Evolutionary conservation across 1,140 invertebrate species (phyloP).

Genomic region (Lordiphosa stackelbergi): DNA sequence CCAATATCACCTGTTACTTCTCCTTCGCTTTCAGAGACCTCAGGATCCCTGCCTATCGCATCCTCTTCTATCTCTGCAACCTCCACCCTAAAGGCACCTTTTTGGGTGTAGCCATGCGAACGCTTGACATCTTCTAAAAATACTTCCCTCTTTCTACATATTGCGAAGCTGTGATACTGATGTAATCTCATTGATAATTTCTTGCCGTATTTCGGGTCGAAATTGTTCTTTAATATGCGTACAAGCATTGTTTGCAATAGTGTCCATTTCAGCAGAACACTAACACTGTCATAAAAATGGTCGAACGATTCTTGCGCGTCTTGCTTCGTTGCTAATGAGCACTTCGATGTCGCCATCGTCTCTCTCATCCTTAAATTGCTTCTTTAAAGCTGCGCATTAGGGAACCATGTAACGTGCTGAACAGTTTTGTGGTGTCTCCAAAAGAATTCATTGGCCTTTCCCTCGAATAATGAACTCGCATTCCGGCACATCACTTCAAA

Average conservation of each 20-base stretch:
- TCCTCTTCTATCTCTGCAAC: no score
- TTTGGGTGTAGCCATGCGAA: not conserved
- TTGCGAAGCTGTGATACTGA: not conserved
- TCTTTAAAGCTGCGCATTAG: no score
- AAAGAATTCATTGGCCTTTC: no score
- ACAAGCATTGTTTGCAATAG: not conserved
- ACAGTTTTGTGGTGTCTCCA: no score
- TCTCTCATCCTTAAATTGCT: no score
- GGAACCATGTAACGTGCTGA: no score
- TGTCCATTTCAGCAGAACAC: not conserved
- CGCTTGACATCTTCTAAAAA: not conserved
- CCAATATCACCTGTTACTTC: not conserved
- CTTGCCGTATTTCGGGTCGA: constrained; percentile 2
- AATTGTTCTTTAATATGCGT: not conserved
- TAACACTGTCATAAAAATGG: constrained; percentile 1
- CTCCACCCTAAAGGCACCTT: not conserved
- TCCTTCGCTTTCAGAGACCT: not conserved
- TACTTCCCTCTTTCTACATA: no score
- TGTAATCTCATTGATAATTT: not conserved
- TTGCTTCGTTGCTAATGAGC: not conserved
- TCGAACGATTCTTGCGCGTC: not conserved
- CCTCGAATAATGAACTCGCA: no score
- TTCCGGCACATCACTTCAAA: no score
- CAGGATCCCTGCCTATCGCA: no score
- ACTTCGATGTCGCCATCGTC: no score